These are phyloP conservation scores for Phyllostomus hastatus DNA, from an alignment of 2,113 vertebrate species.

Conservation along the genomic window DNA sequence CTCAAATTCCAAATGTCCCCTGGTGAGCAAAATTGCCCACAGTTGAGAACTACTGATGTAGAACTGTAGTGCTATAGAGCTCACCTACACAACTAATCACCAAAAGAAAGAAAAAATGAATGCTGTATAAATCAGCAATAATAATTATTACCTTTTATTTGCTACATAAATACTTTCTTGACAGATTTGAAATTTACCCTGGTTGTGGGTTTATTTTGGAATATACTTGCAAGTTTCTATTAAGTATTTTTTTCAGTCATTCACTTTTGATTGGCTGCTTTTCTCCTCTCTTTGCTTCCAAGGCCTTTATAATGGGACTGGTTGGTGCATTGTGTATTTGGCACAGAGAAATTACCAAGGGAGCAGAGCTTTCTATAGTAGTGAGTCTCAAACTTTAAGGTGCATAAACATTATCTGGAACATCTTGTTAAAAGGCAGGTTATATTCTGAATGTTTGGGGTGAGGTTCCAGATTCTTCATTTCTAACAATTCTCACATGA, in stretches of 20 bases:
- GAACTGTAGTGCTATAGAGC: neutral
- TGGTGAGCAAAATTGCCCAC: neutral
- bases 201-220: neutral
- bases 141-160: slow-evolving; percentile 25
- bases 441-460: neutral
- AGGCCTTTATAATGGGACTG: neutral
- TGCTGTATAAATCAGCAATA: neutral
- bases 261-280: neutral
- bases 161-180: neutral
- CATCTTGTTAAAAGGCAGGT: neutral
- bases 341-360: neutral
- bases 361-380: neutral
- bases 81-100: neutral
- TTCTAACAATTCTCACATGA: neutral
- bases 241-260: neutral
- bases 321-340: neutral
- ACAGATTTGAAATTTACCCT: neutral
- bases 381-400: neutral
- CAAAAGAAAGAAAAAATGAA: neutral
- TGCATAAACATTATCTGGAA: neutral
- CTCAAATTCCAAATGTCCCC: neutral
- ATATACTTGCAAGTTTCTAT: neutral
- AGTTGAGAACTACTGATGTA: neutral
- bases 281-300: neutral
- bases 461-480: neutral